Conservation (phyloP, 2,113 vertebrate species). For the Leptocoma aspasia region DNA sequence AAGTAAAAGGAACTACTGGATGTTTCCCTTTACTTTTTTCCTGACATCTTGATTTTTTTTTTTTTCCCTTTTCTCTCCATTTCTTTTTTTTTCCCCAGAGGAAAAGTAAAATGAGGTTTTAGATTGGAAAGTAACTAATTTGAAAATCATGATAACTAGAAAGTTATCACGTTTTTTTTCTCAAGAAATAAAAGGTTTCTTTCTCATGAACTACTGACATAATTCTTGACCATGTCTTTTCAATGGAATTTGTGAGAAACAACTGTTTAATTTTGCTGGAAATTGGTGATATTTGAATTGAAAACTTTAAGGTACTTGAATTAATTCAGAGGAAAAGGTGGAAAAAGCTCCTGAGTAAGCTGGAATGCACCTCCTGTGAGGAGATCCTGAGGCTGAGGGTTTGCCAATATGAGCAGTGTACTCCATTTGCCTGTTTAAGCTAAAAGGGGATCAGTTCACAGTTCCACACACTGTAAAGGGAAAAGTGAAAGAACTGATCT, state of each 20-base stretch:
- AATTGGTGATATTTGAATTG: background rate
- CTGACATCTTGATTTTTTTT: background rate
- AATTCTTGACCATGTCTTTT: background rate
- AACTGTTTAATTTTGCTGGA: background rate
- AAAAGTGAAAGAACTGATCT: background rate
- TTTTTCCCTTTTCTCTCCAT: background rate
- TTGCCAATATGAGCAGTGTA: background rate
- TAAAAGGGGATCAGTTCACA: background rate
- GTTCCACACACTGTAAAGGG: background rate
- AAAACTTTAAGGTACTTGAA: background rate
- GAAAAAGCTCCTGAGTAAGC: background rate
- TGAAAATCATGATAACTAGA: background rate
- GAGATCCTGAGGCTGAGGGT: background rate
- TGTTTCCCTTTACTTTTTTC: background rate
- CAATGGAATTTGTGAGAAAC: background rate
- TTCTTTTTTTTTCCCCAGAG: rapidly evolving
- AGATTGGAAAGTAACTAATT: background rate
- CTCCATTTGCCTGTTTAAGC: background rate
- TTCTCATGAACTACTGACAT: background rate
- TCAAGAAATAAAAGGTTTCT: background rate
- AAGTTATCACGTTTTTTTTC: background rate
- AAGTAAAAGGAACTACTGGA: background rate
- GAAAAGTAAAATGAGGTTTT: background rate
- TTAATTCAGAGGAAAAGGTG: background rate
- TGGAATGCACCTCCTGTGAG: background rate